Percentiles rank a stretch among this genome's conserved stretches.
Conservation (phyloP, 2,113 vertebrate species). For the Poeciliopsis occidentalis region DNA sequence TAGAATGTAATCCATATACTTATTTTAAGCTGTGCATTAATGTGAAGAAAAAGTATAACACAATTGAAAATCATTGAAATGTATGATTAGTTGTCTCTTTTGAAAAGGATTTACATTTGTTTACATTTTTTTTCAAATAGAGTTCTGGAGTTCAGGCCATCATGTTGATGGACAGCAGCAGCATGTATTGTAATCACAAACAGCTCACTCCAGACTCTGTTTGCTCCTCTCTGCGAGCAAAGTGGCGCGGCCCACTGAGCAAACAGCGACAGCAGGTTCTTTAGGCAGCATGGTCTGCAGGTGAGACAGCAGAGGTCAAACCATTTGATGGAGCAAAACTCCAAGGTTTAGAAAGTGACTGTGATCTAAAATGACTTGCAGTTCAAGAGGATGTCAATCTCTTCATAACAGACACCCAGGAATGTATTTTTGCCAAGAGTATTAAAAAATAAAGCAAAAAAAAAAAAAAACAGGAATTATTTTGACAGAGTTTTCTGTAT, state of each 20-base stretch:
- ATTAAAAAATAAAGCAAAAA: not conserved
- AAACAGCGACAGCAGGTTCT: slow-evolving; percentile 48
- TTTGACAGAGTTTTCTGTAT: not conserved
- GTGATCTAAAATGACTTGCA: slow-evolving; percentile 2
- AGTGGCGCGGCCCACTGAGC: slow-evolving; percentile 49
- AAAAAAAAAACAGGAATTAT: not conserved
- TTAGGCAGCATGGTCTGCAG: slow-evolving; percentile 36
- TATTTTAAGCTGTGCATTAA: not conserved
- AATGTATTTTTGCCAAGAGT: not conserved
- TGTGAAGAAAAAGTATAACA: not conserved
- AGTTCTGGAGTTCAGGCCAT: slow-evolving; percentile 14
- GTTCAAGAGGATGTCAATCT: not conserved
- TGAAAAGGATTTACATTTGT: not conserved
- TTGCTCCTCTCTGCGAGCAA: slow-evolving; percentile 56
- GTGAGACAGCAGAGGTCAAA: slow-evolving; percentile 52
- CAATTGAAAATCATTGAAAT: not conserved
- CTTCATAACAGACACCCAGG: slow-evolving; percentile 7
- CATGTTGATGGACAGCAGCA: slow-evolving; percentile 47
- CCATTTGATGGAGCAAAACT: slow-evolving; percentile 1
- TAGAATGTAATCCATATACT: not conserved
- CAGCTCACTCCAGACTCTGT: slow-evolving; percentile 45
- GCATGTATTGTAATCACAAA: slow-evolving; percentile 49
- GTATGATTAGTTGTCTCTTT: not conserved
- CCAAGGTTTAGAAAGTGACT: slow-evolving; percentile 3
- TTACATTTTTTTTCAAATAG: not conserved